A percentile compares a stretch with the other conserved stretches of the same genome.
These are phyloP conservation scores for Styela plicata DNA, from an alignment of 23 tunicate genomes.

Conservation along the genomic window DNA sequence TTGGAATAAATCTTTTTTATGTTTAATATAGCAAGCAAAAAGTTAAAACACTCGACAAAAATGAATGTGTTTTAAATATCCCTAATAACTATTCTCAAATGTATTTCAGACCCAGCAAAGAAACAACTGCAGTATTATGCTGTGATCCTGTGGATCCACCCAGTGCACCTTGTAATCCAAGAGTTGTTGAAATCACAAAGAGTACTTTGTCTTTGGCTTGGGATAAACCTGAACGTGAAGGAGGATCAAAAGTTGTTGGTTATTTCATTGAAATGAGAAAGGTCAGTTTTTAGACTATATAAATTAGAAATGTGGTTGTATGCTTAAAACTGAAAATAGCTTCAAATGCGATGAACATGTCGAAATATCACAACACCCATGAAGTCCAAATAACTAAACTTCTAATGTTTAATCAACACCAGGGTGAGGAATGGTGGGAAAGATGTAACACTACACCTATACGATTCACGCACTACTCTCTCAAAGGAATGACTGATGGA, in stretches of 20 bases:
- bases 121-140: slow-evolving; percentile 54
- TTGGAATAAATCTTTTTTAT: no score
- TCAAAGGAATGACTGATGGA: slow-evolving; percentile 79
- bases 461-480: slow-evolving; percentile 80
- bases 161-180: slow-evolving; percentile 61
- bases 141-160: slow-evolving; percentile 86
- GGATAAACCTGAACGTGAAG: slow-evolving; percentile 86
- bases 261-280: slow-evolving; percentile 77
- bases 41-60: no score
- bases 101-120: slow-evolving; percentile 55
- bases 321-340: no score
- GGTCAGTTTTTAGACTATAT: slow-evolving; percentile 3
- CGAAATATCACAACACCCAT: no score
- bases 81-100: not conserved
- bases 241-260: slow-evolving; percentile 71
- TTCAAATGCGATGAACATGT: no score
- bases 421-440: slow-evolving; percentile 72
- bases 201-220: slow-evolving; percentile 67
- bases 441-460: slow-evolving; percentile 80
- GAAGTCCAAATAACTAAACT: no score
- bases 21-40: no score
- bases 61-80: no score
- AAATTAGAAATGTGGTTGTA: no score
- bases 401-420: no score
- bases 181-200: slow-evolving; percentile 72